Evolutionary conservation across 2,797 vertebrate genomes (phyloP).

Genomic region (Centropyge bicolor): DNA sequence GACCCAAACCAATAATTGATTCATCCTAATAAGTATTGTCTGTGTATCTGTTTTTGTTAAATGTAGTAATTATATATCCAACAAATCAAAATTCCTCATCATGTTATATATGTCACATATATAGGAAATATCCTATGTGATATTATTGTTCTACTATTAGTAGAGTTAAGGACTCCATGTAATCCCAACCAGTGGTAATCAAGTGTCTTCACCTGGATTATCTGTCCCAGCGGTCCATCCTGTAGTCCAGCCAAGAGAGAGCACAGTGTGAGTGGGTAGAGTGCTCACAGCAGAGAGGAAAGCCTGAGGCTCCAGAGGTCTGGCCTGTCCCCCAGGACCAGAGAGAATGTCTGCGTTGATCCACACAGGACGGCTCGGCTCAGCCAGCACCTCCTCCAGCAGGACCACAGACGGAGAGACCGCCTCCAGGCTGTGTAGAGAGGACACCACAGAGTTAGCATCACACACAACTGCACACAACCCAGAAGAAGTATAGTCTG

Average conservation of each 20-base stretch:
- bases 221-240: conserved; percentile 83
- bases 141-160: not conserved
- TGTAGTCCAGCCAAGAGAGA: conserved; percentile 94
- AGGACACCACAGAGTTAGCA: not conserved
- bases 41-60: no score
- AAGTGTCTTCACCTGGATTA: conserved; percentile 84
- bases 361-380: conserved; percentile 86
- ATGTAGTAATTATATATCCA: no score
- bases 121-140: no score
- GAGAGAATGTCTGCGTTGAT: conserved; percentile 92
- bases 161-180: not conserved
- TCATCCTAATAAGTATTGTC: not conserved
- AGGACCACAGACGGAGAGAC: conserved; percentile 86
- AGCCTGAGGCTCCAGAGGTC: conserved; percentile 78
- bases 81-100: no score
- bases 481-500: rapidly evolving
- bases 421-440: conserved; percentile 83
- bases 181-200: not conserved
- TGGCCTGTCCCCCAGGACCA: conserved; percentile 86
- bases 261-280: conserved; percentile 82
- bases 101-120: no score
- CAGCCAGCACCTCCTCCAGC: conserved; percentile 76
- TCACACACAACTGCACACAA: not conserved
- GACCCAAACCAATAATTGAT: not conserved
- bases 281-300: conserved; percentile 78